phyloP scores from a whole-genome alignment of 2,113 vertebrate species.

The Eublepharis macularius region DNA sequence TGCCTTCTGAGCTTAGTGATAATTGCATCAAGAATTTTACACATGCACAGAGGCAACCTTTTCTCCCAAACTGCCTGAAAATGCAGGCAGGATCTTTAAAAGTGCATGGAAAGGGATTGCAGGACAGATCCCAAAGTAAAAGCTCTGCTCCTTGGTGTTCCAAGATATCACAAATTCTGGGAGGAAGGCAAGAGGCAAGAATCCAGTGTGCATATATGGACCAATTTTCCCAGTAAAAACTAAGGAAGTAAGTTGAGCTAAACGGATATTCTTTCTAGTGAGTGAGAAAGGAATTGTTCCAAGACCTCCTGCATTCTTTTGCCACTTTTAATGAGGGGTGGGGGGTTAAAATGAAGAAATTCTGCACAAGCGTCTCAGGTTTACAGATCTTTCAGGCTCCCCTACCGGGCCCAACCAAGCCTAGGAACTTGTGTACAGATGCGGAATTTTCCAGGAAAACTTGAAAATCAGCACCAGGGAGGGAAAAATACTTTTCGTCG shows the following conservation, averaged over 20 bases:
- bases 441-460: constrained; percentile 95
- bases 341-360: constrained; percentile 78
- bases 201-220: background rate
- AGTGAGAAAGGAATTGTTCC: constrained; percentile 65
- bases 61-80: background rate
- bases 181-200: background rate
- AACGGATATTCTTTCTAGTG: constrained; percentile 72
- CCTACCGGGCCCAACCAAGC: constrained; percentile 7
- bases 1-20: background rate
- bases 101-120: too few species aligned
- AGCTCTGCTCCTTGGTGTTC: too few species aligned
- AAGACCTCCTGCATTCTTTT: constrained; percentile 77
- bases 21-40: background rate
- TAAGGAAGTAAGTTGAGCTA: constrained; percentile 52
- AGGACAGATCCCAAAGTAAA: too few species aligned
- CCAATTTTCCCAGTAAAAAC: background rate
- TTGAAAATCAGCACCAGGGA: constrained; percentile 75
- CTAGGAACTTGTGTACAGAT: constrained; percentile 72
- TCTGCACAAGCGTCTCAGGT: constrained; percentile 74
- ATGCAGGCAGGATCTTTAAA: too few species aligned
- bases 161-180: background rate
- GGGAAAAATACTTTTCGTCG: constrained; percentile 45
- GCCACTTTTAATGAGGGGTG: constrained; percentile 83
- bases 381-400: constrained; percentile 71
- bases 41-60: background rate